A percentile compares a stretch with the other conserved stretches of the same genome.
phyloP scores from a whole-genome alignment of 1,140 invertebrate species.

The Orchestia grillus region DNA sequence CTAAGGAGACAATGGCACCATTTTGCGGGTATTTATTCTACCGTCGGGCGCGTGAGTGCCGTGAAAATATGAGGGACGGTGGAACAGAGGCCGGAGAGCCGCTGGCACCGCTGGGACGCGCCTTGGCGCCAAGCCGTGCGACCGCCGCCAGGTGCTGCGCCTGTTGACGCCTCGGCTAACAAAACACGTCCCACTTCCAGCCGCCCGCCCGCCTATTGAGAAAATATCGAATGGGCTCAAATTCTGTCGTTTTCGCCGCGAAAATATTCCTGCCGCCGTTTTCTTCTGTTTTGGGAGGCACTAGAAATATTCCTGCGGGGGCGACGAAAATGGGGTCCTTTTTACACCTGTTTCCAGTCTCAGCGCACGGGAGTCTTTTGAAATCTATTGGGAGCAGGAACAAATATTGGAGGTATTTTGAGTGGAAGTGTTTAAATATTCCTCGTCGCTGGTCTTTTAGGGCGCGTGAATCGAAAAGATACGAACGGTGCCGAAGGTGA shows the following conservation, averaged over 20 bases:
- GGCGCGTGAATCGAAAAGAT: no score
- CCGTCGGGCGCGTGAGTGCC: background rate
- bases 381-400: background rate
- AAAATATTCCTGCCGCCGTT: background rate
- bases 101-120: background rate
- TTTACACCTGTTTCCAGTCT: background rate
- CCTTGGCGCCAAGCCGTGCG: background rate
- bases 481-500: no score
- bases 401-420: background rate
- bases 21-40: background rate
- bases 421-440: no score
- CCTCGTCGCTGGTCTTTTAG: no score
- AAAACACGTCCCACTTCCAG: background rate
- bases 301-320: background rate
- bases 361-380: background rate
- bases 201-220: background rate
- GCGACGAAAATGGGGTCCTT: background rate
- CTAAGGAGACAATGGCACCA: background rate
- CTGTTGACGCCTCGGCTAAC: background rate
- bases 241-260: background rate
- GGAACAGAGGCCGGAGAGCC: background rate
- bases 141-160: background rate
- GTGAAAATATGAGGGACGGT: background rate
- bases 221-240: background rate
- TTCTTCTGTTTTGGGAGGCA: background rate